Evolutionary conservation across 2,797 vertebrate species (phyloP).

Genomic region (Rhinatrema bivittatum): DNA sequence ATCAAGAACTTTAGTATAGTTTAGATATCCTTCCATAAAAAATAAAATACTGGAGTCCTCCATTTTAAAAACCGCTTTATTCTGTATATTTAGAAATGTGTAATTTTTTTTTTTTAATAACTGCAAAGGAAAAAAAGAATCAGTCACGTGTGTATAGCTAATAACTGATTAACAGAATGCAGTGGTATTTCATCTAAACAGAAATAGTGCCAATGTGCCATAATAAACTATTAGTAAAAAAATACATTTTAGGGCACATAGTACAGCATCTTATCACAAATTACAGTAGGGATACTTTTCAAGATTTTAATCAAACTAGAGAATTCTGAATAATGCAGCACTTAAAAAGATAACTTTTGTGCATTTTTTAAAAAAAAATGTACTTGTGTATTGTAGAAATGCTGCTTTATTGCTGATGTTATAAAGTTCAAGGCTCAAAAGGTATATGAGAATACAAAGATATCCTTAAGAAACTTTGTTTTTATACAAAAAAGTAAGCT

Average conservation of each 20-base stretch:
- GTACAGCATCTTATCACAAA: slow-evolving; percentile 98
- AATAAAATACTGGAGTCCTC: slow-evolving; percentile 45
- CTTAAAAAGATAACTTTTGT: slow-evolving; percentile 90
- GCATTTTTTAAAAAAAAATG: slow-evolving; percentile 90
- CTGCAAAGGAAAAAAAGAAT: slow-evolving; percentile 75
- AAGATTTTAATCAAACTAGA: slow-evolving; percentile 87
- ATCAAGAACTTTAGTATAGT: no score
- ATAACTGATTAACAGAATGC: slow-evolving; percentile 84
- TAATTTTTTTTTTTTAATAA: slow-evolving; percentile 73
- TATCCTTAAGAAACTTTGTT: slow-evolving; percentile 85
- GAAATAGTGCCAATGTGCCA: slow-evolving; percentile 91
- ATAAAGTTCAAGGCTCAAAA: slow-evolving; percentile 96
- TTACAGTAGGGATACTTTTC: slow-evolving; percentile 84
- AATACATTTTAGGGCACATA: slow-evolving; percentile 99
- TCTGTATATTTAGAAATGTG: slow-evolving; percentile 98
- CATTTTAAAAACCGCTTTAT: slow-evolving; percentile 99
- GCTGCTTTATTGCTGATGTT: slow-evolving; percentile 92
- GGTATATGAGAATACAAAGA: slow-evolving; percentile 96
- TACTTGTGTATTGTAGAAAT: slow-evolving; percentile 92
- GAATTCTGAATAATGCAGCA: slow-evolving; percentile 83
- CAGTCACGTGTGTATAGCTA: slow-evolving; percentile 83
- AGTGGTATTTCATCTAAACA: slow-evolving; percentile 92
- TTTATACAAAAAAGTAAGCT: slow-evolving; percentile 98
- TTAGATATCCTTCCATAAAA: slow-evolving; percentile 38
- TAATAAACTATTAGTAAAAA: slow-evolving; percentile 99